phyloP scores from a whole-genome alignment of 2,113 vertebrate genomes.

The Pundamilia nyererei region DNA sequence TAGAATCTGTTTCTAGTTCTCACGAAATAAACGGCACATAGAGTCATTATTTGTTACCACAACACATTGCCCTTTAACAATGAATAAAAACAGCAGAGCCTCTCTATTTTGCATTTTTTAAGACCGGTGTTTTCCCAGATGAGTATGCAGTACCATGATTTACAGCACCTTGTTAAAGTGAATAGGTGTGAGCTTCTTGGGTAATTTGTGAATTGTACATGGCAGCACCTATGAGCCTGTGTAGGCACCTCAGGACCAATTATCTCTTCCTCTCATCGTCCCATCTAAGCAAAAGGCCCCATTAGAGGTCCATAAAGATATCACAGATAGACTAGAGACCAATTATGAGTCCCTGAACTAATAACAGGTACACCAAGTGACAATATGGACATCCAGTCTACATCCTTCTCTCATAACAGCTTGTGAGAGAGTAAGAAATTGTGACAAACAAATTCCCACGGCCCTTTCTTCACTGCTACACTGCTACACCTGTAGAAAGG shows the following conservation, averaged over 20 bases:
- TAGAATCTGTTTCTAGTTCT: neutral
- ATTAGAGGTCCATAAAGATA: constrained; percentile 53
- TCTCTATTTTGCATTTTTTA: constrained; percentile 1
- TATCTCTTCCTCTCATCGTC: constrained; percentile 37
- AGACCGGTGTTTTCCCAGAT: neutral
- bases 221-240: neutral
- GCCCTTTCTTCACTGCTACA: neutral
- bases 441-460: constrained; percentile 30
- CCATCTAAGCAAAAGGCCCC: constrained; percentile 27
- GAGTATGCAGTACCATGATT: constrained; percentile 21
- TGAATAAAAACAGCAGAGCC: constrained; percentile 10
- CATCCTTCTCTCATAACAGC: constrained; percentile 12
- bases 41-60: neutral
- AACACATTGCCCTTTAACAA: constrained; percentile 1
- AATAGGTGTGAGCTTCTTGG: constrained; percentile 32
- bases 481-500: neutral
- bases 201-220: constrained; percentile 44
- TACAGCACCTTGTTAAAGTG: constrained; percentile 34
- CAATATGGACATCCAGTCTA: constrained; percentile 20
- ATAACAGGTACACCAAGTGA: constrained; percentile 50
- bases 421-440: constrained; percentile 16
- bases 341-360: constrained; percentile 60
- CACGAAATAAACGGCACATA: neutral
- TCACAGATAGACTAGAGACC: constrained; percentile 60
- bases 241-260: constrained; percentile 55